Conservation (phyloP, 2,797 vertebrate species). For the Chanos chanos region DNA sequence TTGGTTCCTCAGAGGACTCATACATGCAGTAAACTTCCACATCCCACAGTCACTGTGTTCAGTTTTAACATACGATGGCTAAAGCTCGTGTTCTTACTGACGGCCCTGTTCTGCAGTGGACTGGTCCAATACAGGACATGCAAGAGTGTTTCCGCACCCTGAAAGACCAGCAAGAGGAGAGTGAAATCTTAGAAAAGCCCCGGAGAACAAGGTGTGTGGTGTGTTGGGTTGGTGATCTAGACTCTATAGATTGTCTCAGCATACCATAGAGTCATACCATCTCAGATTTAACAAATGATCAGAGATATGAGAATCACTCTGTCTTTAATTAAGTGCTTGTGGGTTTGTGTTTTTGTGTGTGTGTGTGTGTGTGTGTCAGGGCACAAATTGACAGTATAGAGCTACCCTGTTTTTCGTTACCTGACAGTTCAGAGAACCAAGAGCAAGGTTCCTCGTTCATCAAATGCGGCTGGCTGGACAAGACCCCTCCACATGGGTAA, state of each 20-base stretch:
- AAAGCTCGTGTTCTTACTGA: too few species aligned
- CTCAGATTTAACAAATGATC: too few species aligned
- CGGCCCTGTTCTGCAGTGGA: slow-evolving; percentile 1
- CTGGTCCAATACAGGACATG: slow-evolving; percentile 9
- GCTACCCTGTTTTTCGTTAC: slow-evolving; percentile 13
- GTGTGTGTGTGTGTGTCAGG: slow-evolving; percentile 1
- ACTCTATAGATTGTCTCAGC: too few species aligned
- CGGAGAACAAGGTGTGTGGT: slow-evolving; percentile 4
- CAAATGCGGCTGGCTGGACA: slow-evolving; percentile 35
- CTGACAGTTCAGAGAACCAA: slow-evolving; percentile 10
- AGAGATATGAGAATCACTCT: background rate
- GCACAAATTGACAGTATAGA: slow-evolving; percentile 30
- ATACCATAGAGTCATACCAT: too few species aligned
- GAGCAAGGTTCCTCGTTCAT: slow-evolving; percentile 1
- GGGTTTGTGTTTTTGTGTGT: background rate
- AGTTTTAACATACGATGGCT: too few species aligned
- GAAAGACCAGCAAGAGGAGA: slow-evolving; percentile 1
- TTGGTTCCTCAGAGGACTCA: slow-evolving; percentile 2
- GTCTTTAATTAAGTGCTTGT: background rate
- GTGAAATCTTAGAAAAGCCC: background rate
- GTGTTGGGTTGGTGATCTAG: too few species aligned
- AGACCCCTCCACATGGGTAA: slow-evolving; percentile 34
- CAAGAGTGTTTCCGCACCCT: background rate
- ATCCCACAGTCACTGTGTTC: too few species aligned
- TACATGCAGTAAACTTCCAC: too few species aligned